Conservation (phyloP, 2,797 vertebrate genomes). For the Acanthopagrus latus region DNA sequence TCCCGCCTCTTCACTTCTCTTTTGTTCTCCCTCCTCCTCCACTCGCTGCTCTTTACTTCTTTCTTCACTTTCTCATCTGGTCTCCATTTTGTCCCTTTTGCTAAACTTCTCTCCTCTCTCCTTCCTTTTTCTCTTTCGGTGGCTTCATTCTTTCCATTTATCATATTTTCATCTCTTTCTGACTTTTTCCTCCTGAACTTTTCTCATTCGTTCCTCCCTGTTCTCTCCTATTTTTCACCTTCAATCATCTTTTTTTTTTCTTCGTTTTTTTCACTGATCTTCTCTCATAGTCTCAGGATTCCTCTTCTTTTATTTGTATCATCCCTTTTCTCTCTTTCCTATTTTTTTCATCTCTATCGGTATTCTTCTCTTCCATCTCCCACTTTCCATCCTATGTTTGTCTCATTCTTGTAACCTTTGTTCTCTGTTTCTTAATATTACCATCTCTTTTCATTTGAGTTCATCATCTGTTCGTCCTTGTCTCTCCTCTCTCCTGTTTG, state of each 20-base stretch:
- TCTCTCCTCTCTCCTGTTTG: too few relatives aligned
- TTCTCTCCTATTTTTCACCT: background rate
- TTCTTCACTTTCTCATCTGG: background rate
- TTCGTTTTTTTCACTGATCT: too few relatives aligned
- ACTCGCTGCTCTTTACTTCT: background rate
- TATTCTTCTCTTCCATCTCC: background rate
- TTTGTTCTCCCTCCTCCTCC: background rate
- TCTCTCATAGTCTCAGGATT: background rate
- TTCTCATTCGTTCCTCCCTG: background rate
- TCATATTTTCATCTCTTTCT: background rate
- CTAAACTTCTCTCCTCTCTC: background rate
- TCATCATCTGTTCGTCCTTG: background rate
- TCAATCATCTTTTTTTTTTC: background rate
- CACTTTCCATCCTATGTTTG: background rate
- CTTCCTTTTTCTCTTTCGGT: background rate
- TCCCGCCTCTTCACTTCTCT: conserved; percentile 1
- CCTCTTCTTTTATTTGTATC: background rate
- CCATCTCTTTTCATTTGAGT: background rate
- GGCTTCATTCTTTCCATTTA: background rate
- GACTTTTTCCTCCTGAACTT: background rate
- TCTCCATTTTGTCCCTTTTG: background rate
- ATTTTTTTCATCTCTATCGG: background rate
- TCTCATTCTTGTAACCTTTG: background rate
- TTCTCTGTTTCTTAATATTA: background rate
- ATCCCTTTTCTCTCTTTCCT: background rate